Evolutionary conservation across 2,888 invertebrate genomes (phyloP).

Genomic region (Psylliodes chrysocephalus): DNA sequence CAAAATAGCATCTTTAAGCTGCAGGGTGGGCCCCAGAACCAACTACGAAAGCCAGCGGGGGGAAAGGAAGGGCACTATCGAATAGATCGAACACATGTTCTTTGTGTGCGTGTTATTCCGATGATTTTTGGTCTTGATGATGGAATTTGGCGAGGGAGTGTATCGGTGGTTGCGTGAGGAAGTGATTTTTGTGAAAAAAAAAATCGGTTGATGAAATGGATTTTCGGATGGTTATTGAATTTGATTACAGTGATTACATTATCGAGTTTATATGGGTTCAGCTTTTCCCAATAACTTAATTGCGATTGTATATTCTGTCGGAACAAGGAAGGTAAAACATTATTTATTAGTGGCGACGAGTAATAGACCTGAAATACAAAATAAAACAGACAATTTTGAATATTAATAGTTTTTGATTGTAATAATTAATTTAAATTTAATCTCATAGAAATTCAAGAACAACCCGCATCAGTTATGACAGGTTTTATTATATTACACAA

Average conservation of each 20-base stretch:
- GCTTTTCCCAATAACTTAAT: slow-evolving; percentile 9
- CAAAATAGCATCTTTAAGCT: slow-evolving; percentile 52
- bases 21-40: slow-evolving; percentile 36
- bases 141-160: slow-evolving; percentile 24
- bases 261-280: slow-evolving; percentile 2
- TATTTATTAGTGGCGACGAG: no score
- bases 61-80: slow-evolving; percentile 18
- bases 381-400: no score
- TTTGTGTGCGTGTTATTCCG: slow-evolving; percentile 25
- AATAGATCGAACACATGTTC: slow-evolving; percentile 32
- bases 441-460: no score
- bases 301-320: not conserved
- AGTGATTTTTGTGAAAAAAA: slow-evolving; percentile 14
- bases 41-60: slow-evolving; percentile 25
- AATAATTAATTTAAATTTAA: no score
- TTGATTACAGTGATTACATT: slow-evolving; percentile 15
- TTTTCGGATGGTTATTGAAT: slow-evolving; percentile 18
- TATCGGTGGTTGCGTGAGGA: slow-evolving; percentile 24
- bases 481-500: no score
- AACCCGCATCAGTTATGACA: no score
- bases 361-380: no score
- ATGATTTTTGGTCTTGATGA: slow-evolving; percentile 18
- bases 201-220: slow-evolving; percentile 20
- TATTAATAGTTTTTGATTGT: no score
- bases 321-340: no score